phyloP scores from a whole-genome alignment of 2,888 invertebrate genomes.

The Notocelia uddmanniana region DNA sequence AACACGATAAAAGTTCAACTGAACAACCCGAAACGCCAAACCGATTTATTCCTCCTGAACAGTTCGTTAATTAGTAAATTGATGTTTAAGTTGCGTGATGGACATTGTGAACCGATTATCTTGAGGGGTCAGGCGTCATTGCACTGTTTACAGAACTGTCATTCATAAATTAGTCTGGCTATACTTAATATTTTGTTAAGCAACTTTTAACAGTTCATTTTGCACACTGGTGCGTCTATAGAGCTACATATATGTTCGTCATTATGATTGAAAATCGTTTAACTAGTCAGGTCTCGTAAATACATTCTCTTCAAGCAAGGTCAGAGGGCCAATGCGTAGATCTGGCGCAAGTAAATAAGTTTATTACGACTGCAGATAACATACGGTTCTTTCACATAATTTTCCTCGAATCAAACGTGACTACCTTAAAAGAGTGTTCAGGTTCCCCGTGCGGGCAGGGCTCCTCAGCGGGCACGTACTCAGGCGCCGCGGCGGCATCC shows the following conservation, averaged over 20 bases:
- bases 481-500: conserved; percentile 64
- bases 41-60: conserved; percentile 4
- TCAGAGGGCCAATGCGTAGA: conserved; percentile 3
- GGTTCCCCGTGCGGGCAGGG: conserved; percentile 71
- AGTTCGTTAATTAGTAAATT: conserved; percentile 10
- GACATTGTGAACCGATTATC: conserved; percentile 14
- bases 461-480: conserved; percentile 59
- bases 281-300: not conserved
- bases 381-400: conserved; percentile 27
- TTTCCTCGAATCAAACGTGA: conserved; percentile 47
- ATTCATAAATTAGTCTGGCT: not conserved
- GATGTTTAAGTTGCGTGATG: conserved; percentile 14
- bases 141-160: conserved; percentile 3
- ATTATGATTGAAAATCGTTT: not conserved
- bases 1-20: conserved; percentile 70
- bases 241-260: not conserved
- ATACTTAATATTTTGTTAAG: not conserved
- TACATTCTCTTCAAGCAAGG: not conserved
- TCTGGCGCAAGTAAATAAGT: conserved; percentile 19
- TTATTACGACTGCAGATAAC: conserved; percentile 14
- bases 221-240: too few species aligned
- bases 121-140: not conserved
- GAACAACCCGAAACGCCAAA: not conserved
- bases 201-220: not conserved
- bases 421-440: conserved; percentile 86